Base-by-base conservation (phyloP, 1,140 invertebrate genomes). In the Chymomyza costata region DNA sequence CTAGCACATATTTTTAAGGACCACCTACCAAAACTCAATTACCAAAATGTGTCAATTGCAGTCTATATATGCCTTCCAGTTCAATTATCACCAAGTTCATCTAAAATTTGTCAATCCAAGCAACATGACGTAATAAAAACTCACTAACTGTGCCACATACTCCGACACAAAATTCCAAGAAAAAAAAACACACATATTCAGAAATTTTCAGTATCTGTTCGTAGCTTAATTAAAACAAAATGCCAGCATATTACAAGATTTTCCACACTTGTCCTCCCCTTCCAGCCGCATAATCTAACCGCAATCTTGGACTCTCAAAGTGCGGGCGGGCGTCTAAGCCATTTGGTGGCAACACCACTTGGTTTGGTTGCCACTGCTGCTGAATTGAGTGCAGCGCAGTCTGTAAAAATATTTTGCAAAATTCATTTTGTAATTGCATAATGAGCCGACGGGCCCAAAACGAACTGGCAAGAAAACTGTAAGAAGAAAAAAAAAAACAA, bases 341-440 rank as follows among this genome's bases (percentile, higher is more conserved):
- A n/a, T n/a, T 17, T 18, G 2, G 0, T 14, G 13, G 10, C n/a
- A n/a, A n/a, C n/a, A n/a, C n/a, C n/a, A n/a, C n/a, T n/a, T n/a
- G n/a, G n/a, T n/a, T n/a, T n/a, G n/a, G n/a, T n/a, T n/a, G n/a
- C n/a, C n/a, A n/a, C n/a, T n/a, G n/a, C n/a, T n/a, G n/a, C n/a
- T n/a, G n/a, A 28, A 21, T 41, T 43, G 14, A 21, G 40, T 11
- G 40, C 35, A 32, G 43, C 52, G n/a, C n/a, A n/a, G n/a, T 40
- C 21, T 31, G 37, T 28, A 28, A 31, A 40, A 54, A 59, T 53
- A 45, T 57, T 35, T 35, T 49, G 43, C 14, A 40, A 31, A 16
- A 43, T 62, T 48, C 31, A 45, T 39, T 48, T 53, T 53, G 60
- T 65, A 69, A 69, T 76, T 74, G 71, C 70, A 74, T 74, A 74